These are phyloP conservation scores for Callyntrura sp. DNA, from an alignment of 2,888 invertebrate species.

Conservation along the genomic window DNA sequence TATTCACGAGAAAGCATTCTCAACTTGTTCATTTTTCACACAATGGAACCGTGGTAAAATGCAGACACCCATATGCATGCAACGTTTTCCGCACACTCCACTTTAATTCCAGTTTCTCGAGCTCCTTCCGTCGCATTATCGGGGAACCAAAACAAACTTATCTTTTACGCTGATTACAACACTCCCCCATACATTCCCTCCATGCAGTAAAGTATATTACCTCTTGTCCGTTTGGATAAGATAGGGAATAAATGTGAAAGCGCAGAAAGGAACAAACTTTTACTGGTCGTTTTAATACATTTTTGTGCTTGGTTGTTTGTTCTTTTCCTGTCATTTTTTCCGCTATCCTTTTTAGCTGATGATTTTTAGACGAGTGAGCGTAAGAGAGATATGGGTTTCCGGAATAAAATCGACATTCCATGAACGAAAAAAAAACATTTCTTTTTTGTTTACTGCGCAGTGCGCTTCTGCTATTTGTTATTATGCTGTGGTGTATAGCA, in stretches of 20 bases:
- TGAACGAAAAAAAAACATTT: conserved; percentile 23
- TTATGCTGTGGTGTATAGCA: too few species aligned
- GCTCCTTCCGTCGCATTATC: too few species aligned
- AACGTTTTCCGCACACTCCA: not conserved
- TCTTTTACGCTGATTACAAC: conserved; percentile 54
- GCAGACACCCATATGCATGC: too few species aligned
- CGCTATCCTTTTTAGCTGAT: conserved; percentile 15
- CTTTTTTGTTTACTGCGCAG: too few species aligned
- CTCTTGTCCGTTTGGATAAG: too few species aligned
- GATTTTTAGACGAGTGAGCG: conserved; percentile 20
- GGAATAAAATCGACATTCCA: conserved; percentile 39
- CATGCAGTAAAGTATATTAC: not conserved
- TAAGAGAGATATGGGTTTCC: conserved; percentile 1
- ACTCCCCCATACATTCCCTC: too few species aligned
- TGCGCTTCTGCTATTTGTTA: too few species aligned
- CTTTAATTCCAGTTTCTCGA: too few species aligned
- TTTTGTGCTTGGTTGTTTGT: not conserved
- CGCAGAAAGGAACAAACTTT: not conserved
- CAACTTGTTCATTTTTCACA: too few species aligned
- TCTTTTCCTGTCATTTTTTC: too few species aligned
- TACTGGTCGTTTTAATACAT: conserved; percentile 3
- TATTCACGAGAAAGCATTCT: not conserved
- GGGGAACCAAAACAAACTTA: conserved; percentile 58
- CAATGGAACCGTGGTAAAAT: too few species aligned
- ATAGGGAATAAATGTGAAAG: conserved; percentile 22